Evolutionary conservation across 2,113 vertebrate species (phyloP).

Genomic region (Vicugna pacos): DNA sequence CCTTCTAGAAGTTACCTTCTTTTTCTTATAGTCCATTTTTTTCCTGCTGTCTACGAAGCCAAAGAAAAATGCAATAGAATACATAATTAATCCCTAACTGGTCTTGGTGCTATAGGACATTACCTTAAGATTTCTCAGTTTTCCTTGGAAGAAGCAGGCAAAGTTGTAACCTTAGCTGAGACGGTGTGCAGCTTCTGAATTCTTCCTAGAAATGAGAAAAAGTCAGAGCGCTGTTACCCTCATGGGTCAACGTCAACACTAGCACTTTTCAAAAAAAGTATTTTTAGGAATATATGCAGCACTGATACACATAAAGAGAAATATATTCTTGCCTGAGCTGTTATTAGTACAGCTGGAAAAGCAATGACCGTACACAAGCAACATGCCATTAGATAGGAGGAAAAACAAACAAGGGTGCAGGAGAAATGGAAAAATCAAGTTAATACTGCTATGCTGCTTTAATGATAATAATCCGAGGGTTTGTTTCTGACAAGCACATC

Average conservation of each 20-base stretch:
- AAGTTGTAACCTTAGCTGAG: not conserved
- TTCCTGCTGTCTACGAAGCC: not conserved
- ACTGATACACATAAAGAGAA: not conserved
- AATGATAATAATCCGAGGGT: not conserved
- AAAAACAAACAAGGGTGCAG: not conserved
- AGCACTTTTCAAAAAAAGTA: not conserved
- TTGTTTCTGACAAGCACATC: not conserved
- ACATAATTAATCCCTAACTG: not conserved
- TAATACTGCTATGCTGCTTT: not conserved
- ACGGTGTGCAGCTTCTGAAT: not conserved
- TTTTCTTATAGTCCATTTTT: not conserved
- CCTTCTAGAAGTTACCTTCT: not conserved
- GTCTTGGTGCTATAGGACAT: not conserved
- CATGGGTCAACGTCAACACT: not conserved
- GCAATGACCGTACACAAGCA: not conserved
- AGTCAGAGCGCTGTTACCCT: not conserved
- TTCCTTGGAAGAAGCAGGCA: not conserved
- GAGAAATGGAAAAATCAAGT: not conserved
- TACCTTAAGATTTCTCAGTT: not conserved
- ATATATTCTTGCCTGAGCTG: not conserved
- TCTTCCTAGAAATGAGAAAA: not conserved
- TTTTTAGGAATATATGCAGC: not conserved
- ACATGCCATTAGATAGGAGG: not conserved
- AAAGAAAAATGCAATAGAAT: not conserved
- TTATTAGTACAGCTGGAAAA: not conserved